A percentile compares a stretch with the other conserved stretches of the same genome.
phyloP scores from a whole-genome alignment of 2,797 vertebrate species.

The Vultur gryphus region DNA sequence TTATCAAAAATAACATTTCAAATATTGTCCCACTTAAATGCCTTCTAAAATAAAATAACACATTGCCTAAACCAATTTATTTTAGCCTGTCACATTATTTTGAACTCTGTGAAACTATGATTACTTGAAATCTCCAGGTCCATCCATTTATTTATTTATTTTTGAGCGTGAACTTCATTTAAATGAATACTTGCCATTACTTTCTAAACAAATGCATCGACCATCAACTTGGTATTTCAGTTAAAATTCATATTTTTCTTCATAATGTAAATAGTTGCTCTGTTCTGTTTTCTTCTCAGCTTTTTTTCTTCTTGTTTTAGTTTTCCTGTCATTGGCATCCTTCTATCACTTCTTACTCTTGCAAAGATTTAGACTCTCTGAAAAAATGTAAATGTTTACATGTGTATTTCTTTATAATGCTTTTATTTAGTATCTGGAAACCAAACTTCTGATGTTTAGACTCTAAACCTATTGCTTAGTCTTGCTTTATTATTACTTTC shows the following conservation, averaged over 20 bases:
- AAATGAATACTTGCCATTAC: neutral
- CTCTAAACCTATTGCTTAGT: neutral
- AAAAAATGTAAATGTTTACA: neutral
- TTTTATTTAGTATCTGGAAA: neutral
- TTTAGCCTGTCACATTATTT: neutral
- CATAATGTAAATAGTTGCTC: neutral
- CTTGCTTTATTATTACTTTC: neutral
- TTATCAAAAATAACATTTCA: neutral
- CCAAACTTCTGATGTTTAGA: neutral
- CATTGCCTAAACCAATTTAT: neutral
- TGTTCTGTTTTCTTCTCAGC: neutral
- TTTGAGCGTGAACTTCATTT: neutral
- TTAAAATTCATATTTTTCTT: neutral
- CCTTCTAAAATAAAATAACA: neutral
- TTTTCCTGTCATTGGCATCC: neutral
- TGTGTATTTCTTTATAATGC: neutral
- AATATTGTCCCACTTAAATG: neutral
- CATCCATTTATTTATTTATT: neutral
- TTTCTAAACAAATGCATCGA: neutral
- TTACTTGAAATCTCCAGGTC: neutral
- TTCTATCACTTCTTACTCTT: neutral
- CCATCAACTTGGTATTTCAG: neutral
- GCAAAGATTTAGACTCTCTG: neutral
- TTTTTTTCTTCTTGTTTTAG: conserved; percentile 8
- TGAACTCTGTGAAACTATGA: neutral